phyloP scores from a whole-genome alignment of 1,140 invertebrate species.

The Papilio aristodemus region DNA sequence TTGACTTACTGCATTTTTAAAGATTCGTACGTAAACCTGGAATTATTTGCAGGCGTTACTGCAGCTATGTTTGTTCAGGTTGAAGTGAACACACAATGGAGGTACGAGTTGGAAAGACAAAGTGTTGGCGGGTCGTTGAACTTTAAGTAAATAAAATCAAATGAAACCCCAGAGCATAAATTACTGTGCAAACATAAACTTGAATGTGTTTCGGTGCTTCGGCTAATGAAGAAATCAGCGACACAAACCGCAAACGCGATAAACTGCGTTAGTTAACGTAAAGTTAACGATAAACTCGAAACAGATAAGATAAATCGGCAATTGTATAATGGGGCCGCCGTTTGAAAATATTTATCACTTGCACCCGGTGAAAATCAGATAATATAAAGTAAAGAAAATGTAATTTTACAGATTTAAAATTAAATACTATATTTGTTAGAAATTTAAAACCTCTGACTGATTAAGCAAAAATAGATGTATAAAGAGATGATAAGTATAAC shows the following conservation, averaged over 20 bases:
- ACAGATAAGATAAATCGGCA: slow-evolving; percentile 7
- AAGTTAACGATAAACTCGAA: not conserved
- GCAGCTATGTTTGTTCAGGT: slow-evolving; percentile 31
- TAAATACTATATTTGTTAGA: no score
- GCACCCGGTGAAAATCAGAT: not conserved
- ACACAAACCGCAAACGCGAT: slow-evolving; percentile 3
- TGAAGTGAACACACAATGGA: not conserved
- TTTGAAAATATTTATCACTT: not conserved
- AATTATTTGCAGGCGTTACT: not conserved
- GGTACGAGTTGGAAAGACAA: not conserved
- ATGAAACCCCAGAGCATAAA: not conserved
- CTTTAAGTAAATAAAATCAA: not conserved
- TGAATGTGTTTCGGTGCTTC: not conserved
- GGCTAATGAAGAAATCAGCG: not conserved
- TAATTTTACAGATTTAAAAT: no score
- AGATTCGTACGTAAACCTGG: not conserved
- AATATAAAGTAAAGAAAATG: no score
- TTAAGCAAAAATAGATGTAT: no score
- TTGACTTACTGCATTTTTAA: slow-evolving; percentile 14
- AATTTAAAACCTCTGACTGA: no score
- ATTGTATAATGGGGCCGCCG: slow-evolving; percentile 15
- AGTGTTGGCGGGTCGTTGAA: not conserved
- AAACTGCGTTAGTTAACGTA: not conserved
- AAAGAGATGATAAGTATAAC: no score
- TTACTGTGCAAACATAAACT: slow-evolving; percentile 15